A percentile compares a stretch with the other conserved stretches of the same genome.
phyloP scores from a whole-genome alignment of 2,888 invertebrate species.

The Philereme transversata region DNA sequence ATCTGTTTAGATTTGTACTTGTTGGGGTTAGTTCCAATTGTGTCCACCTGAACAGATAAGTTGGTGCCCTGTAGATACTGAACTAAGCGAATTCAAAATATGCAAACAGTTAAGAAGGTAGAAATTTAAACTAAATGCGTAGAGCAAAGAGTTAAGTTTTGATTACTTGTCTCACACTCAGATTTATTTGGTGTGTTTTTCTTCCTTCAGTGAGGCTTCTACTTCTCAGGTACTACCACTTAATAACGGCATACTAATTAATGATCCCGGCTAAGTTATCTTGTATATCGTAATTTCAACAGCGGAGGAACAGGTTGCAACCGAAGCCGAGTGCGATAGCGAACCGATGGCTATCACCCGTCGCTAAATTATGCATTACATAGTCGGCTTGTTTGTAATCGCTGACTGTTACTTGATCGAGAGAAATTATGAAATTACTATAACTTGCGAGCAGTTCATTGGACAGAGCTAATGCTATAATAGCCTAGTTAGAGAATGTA shows the following conservation, averaged over 20 bases:
- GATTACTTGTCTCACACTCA: too few species aligned
- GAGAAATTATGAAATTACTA: conserved; percentile 19
- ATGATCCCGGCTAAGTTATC: conserved; percentile 13
- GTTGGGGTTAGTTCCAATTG: too few species aligned
- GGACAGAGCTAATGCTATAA: neutral
- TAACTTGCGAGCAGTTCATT: conserved; percentile 3
- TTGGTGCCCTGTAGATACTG: too few species aligned
- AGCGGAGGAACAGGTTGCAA: conserved; percentile 46
- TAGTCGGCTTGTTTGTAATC: conserved; percentile 16
- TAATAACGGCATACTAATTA: conserved; percentile 6
- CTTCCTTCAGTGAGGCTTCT: conserved; percentile 15
- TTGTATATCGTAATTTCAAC: conserved; percentile 21
- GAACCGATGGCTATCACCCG: conserved; percentile 41
- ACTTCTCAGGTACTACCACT: neutral
- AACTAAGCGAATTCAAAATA: too few species aligned
- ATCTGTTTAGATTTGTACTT: too few species aligned
- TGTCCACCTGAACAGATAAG: too few species aligned
- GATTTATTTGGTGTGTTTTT: neutral
- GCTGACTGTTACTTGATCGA: conserved; percentile 16
- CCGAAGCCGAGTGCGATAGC: conserved; percentile 44
- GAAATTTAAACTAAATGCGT: too few species aligned
- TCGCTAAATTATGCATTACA: conserved; percentile 36
- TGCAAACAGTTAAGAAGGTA: too few species aligned
- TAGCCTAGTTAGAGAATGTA: too few species aligned
- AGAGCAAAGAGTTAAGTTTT: too few species aligned